These are phyloP conservation scores for Pachyrhynchus sulphureomaculatus DNA, from an alignment of 1,140 invertebrate genomes.

Conservation along the genomic window DNA sequence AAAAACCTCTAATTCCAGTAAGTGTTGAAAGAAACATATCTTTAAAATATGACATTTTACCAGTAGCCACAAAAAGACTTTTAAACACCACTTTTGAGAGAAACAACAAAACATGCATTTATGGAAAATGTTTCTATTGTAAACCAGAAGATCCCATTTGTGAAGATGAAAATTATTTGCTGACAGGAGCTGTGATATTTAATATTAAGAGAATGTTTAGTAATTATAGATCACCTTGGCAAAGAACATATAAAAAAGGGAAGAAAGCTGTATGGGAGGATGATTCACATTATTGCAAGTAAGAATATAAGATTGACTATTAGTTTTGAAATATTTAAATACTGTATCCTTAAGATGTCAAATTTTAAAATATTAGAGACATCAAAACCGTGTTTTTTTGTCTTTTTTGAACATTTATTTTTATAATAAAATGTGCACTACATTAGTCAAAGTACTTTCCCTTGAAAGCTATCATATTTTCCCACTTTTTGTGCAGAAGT, in stretches of 20 bases:
- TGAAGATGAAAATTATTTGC: constrained; percentile 61
- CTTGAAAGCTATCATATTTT: too few relatives aligned
- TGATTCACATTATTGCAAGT: constrained; percentile 77
- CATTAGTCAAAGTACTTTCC: too few relatives aligned
- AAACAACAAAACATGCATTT: constrained; percentile 71
- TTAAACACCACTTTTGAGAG: constrained; percentile 60
- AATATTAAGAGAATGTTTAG: constrained; percentile 73
- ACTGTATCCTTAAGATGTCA: too few relatives aligned
- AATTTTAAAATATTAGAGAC: neutral
- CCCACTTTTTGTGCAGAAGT: too few relatives aligned
- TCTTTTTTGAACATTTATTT: too few relatives aligned
- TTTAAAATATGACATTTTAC: constrained; percentile 71
- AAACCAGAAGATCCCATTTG: constrained; percentile 79
- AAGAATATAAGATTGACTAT: too few relatives aligned
- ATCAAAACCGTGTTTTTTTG: neutral
- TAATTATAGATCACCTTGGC: constrained; percentile 82
- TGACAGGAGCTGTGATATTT: constrained; percentile 84
- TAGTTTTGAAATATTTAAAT: too few relatives aligned
- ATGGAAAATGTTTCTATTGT: constrained; percentile 89
- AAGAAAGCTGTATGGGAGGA: constrained; percentile 78
- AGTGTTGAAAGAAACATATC: constrained; percentile 76
- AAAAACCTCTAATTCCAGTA: constrained; percentile 76
- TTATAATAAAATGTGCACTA: too few relatives aligned
- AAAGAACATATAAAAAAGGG: constrained; percentile 79
- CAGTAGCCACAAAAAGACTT: constrained; percentile 66